A percentile compares a stretch with the other conserved stretches of the same genome.
phyloP scores from a whole-genome alignment of 2,113 vertebrate genomes.

The Gnathonemus longibarbis region DNA sequence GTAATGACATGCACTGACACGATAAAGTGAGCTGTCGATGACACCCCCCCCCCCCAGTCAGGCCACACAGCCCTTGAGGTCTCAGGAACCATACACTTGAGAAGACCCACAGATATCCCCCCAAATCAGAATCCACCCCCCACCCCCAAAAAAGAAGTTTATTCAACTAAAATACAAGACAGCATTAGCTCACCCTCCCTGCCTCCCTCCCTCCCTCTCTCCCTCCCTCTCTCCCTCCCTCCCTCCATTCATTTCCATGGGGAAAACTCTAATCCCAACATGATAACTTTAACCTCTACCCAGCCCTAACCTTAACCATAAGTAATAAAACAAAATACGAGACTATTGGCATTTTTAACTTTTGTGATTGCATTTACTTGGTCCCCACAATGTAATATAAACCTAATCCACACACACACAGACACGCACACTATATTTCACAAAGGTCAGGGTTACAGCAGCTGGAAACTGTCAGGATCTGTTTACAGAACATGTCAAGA shows the following conservation, averaged over 20 bases:
- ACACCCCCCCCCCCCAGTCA: neutral
- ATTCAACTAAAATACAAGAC: neutral
- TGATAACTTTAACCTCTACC: no score
- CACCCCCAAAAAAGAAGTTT: neutral
- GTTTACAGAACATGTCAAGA: conserved; percentile 18
- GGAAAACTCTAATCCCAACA: no score
- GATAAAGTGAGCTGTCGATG: neutral
- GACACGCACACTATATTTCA: neutral
- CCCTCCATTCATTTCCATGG: neutral
- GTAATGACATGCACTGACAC: neutral
- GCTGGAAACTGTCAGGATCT: neutral
- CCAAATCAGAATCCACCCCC: neutral
- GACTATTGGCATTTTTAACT: no score
- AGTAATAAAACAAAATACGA: no score
- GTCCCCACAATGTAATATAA: neutral
- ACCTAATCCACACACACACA: neutral
- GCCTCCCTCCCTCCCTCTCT: neutral
- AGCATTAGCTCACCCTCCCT: neutral
- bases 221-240: neutral
- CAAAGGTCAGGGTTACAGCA: neutral
- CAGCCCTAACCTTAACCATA: no score
- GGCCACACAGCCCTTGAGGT: neutral
- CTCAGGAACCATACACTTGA: neutral
- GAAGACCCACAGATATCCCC: neutral
- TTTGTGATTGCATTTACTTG: neutral